Evolutionary conservation across 2,113 vertebrate genomes (phyloP).

Genomic region (Anthoscopus minutus): DNA sequence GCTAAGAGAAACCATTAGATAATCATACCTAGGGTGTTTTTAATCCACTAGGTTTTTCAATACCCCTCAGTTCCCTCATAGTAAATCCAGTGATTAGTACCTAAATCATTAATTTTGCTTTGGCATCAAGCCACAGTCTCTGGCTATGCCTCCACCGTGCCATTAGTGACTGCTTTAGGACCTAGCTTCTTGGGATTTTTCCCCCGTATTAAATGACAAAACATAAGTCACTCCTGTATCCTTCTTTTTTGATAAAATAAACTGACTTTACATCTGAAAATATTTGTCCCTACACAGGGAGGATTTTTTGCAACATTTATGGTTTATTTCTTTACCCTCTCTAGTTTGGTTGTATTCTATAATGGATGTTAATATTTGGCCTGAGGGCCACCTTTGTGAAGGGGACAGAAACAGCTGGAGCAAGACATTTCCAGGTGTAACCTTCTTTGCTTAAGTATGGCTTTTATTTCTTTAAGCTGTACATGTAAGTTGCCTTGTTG

Average conservation of each 20-base stretch:
- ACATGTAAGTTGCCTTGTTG: neutral
- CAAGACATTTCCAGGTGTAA: neutral
- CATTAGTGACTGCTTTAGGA: neutral
- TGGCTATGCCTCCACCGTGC: neutral
- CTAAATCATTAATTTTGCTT: neutral
- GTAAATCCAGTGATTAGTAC: neutral
- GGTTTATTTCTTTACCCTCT: neutral
- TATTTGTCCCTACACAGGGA: neutral
- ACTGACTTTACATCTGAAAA: neutral
- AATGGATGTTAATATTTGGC: neutral
- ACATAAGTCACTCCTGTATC: neutral
- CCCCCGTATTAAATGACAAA: neutral
- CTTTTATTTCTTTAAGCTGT: neutral
- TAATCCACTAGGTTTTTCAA: neutral
- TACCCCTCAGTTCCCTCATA: neutral
- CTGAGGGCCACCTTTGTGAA: neutral
- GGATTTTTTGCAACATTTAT: neutral
- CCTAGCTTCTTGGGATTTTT: neutral
- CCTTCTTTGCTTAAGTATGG: neutral
- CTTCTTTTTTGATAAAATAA: neutral
- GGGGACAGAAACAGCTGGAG: neutral
- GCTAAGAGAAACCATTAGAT: neutral
- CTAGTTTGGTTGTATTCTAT: neutral
- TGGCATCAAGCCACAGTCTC: neutral
- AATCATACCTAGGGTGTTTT: neutral